Percentiles rank a stretch among this genome's conserved stretches.
Conservation (phyloP, 2,888 invertebrate species). For the Eulithis testata region DNA sequence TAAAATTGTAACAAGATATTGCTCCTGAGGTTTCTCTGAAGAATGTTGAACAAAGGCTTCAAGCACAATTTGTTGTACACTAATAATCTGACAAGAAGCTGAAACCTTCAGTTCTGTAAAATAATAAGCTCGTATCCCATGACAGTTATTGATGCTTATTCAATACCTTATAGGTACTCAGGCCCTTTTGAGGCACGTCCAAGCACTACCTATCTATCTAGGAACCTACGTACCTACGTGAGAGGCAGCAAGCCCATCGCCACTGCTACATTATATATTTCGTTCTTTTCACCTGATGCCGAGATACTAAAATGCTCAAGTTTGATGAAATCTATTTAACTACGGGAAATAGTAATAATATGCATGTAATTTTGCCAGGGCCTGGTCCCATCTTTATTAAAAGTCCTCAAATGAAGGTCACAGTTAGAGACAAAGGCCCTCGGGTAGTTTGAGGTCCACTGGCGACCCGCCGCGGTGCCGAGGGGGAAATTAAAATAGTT, state of each 20-base stretch:
- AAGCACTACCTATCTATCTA: no score
- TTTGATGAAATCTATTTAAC: conserved; percentile 4
- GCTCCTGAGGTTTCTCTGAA: not conserved
- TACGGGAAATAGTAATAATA: conserved; percentile 11
- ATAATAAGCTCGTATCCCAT: no score
- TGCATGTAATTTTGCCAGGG: conserved; percentile 7
- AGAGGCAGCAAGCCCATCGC: no score
- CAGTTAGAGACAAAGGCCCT: conserved; percentile 15
- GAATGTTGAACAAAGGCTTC: conserved; percentile 6
- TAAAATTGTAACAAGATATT: conserved; percentile 8
- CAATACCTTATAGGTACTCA: no score
- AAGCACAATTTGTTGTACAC: not conserved
- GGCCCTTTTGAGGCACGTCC: no score
- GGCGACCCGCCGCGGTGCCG: conserved; percentile 6
- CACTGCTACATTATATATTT: no score
- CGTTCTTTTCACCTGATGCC: no score
- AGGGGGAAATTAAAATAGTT: conserved; percentile 40
- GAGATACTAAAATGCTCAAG: not conserved
- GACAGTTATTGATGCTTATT: not conserved
- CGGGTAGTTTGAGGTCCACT: conserved; percentile 21
- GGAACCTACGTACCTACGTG: no score
- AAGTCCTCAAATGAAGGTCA: conserved; percentile 31
- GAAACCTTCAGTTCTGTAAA: no score
- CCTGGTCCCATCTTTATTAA: conserved; percentile 29
- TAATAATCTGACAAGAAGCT: not conserved